Percentiles rank a stretch among this genome's conserved stretches.
Conservation (phyloP, 2,888 invertebrate species). For the Papilio elwesi region DNA sequence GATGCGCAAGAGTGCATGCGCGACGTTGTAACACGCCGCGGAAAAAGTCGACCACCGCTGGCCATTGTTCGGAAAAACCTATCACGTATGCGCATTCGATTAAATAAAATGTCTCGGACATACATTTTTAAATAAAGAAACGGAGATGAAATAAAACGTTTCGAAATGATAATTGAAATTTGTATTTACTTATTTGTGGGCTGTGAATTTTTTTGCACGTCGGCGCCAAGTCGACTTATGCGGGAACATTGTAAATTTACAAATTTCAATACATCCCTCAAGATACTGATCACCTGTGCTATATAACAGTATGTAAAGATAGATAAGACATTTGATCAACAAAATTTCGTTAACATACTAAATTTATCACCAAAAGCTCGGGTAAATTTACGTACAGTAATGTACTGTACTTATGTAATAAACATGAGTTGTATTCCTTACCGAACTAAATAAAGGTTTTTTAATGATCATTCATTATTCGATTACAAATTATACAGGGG, state of each 20-base stretch:
- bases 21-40: conserved; percentile 65
- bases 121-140: conserved; percentile 71
- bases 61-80: conserved; percentile 70
- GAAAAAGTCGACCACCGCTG: conserved; percentile 79
- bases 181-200: conserved; percentile 74
- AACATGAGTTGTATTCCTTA: conserved; percentile 38
- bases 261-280: conserved; percentile 63
- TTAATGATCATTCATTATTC: conserved; percentile 44
- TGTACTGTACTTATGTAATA: conserved; percentile 25
- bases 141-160: conserved; percentile 75
- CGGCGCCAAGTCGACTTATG: conserved; percentile 73
- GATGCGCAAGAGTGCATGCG: conserved; percentile 55
- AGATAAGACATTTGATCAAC: conserved; percentile 49
- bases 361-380: background rate
- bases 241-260: conserved; percentile 68
- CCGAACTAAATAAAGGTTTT: conserved; percentile 44
- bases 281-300: no score
- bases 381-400: background rate
- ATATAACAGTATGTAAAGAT: background rate
- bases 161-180: conserved; percentile 80
- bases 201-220: conserved; percentile 64
- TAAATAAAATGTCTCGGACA: conserved; percentile 65
- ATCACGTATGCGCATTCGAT: conserved; percentile 78
- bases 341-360: background rate
- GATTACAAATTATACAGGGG: conserved; percentile 46